phyloP scores from a whole-genome alignment of 2,113 vertebrate species.

The Ceyx melanurus region DNA sequence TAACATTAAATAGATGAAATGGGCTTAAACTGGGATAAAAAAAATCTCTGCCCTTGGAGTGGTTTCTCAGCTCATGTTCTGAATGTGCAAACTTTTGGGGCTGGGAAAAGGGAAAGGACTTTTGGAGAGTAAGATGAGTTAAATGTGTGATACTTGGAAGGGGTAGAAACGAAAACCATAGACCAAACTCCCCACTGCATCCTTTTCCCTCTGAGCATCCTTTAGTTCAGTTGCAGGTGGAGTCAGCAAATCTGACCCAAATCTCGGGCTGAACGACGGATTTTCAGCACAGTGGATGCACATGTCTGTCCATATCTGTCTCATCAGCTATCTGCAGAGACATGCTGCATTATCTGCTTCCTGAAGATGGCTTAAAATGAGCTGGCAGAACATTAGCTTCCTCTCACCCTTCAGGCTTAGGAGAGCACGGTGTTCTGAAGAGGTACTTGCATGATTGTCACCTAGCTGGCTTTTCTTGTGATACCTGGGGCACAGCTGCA shows the following conservation, averaged over 20 bases:
- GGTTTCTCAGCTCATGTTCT: background rate
- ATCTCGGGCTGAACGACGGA: background rate
- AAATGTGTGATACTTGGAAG: background rate
- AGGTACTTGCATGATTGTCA: background rate
- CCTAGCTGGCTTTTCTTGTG: background rate
- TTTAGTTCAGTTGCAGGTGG: background rate
- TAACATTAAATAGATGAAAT: background rate
- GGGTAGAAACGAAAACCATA: background rate
- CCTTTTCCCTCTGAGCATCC: background rate
- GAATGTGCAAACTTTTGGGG: background rate
- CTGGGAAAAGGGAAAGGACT: background rate
- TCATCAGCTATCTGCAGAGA: background rate
- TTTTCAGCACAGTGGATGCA: constrained; percentile 10
- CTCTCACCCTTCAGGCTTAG: background rate
- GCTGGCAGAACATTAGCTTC: background rate
- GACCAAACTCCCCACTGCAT: accelerated
- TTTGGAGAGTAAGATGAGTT: background rate
- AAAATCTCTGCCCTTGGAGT: background rate
- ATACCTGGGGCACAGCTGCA: background rate
- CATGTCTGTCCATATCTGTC: constrained; percentile 2
- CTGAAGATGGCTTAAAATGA: constrained; percentile 15
- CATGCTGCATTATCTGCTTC: background rate
- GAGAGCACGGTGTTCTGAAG: background rate
- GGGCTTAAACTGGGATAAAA: background rate
- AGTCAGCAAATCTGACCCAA: constrained; percentile 13